Base-by-base conservation (phyloP, 1,140 invertebrate genomes). In the Lordiphosa mommai region DNA sequence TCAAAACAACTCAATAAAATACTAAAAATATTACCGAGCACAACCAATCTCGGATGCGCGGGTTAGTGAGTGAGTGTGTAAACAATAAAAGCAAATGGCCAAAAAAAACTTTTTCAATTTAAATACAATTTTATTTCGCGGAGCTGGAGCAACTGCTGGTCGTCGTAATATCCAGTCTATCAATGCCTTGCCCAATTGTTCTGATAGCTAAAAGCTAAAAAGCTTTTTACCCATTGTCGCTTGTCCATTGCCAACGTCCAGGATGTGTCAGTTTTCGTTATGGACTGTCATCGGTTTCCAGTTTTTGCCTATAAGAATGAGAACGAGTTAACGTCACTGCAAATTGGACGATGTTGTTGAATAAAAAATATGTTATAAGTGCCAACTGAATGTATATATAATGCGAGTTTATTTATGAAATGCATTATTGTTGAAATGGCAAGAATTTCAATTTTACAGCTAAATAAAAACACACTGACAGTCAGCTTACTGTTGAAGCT, bases 1-100 rank as follows among this genome's bases (percentile, higher is more conserved):
- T 84, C 63, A 85, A 72, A 77, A 84, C 68, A 84, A 84, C 68
- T 84, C 77, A 84, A 84, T 84, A 84, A 84, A 77, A 84, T 70
- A 65, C 77, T 84, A 76, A 72, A 27, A 77, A 69, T 84, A 66
- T 51, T 32, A 41, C 49, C 41, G 55, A 60, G 40, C 60, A 52
- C 40, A 38, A 47, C 59, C 41, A 38, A 23, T 47, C 20, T 13
- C 20, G 10, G 41, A 44, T 49, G 29, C 13, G 37, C 16, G 49
- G 9, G 17, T 6, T 9, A 6, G 10, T 43, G 23, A 33, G 47
- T 38, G 34, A 33, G 12, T 58, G 29, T 38, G 20, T 30, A 66
- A 71, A 49, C 61, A 55, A 65, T 70, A 51, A 61, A 58, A 51
- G 47, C 60, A 74, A 80, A 82, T 51, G 64, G 47, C 29, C 20